A percentile compares a stretch with the other conserved stretches of the same genome.
phyloP scores from a whole-genome alignment of 2,797 vertebrate species.

The Acrossocheilus fasciatus region DNA sequence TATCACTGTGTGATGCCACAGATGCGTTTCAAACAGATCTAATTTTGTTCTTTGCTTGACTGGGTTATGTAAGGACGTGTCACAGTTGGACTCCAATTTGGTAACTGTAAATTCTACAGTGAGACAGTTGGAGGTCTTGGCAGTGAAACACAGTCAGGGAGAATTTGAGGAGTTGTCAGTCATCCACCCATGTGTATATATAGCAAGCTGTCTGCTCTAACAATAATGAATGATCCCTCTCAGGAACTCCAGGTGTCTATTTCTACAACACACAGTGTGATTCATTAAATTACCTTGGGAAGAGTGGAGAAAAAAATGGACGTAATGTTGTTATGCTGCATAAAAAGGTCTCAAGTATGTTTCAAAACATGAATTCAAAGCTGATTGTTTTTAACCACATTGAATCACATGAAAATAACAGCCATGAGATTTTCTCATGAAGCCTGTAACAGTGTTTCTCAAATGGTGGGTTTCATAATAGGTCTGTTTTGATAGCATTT shows the following conservation, averaged over 20 bases:
- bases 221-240: slow-evolving; percentile 4
- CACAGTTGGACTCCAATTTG: slow-evolving; percentile 13
- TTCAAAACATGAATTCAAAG: background rate
- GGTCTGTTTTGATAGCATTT: background rate
- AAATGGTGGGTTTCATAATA: background rate
- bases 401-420: slow-evolving; percentile 33
- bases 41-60: background rate
- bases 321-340: background rate
- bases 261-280: background rate
- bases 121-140: background rate
- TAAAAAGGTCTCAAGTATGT: background rate
- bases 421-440: background rate
- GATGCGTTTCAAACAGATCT: background rate
- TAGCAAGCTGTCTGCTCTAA: background rate
- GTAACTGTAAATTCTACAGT: background rate
- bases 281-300: background rate
- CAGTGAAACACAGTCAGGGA: background rate
- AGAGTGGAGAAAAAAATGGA: background rate
- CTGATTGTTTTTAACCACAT: background rate
- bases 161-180: slow-evolving; percentile 25
- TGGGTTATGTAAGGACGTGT: slow-evolving; percentile 33
- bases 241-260: background rate
- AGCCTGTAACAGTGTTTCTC: slow-evolving; percentile 5
- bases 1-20: background rate
- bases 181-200: background rate